phyloP scores from a whole-genome alignment of 1,140 invertebrate species.

The Eciton burchellii region DNA sequence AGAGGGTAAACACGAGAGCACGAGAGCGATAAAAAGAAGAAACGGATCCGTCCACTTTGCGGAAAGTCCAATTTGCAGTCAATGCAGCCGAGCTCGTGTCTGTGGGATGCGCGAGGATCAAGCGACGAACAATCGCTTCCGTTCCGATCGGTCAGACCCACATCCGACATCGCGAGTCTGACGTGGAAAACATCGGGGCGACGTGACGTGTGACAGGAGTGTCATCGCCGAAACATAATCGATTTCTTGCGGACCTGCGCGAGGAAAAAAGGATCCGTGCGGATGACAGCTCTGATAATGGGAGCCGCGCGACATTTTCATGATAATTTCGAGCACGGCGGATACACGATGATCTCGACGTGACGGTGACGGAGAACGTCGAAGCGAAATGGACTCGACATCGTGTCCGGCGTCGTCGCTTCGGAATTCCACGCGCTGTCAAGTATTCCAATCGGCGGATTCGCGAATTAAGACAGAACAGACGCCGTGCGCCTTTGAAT shows the following conservation, averaged over 20 bases:
- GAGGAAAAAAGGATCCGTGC: conserved; percentile 46
- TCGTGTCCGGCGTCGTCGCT: no score
- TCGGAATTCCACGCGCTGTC: no score
- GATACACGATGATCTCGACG: no score
- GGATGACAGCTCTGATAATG: conserved; percentile 45
- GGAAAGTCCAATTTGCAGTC: conserved; percentile 27
- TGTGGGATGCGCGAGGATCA: conserved; percentile 34
- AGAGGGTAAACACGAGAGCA: neutral
- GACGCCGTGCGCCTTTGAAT: no score
- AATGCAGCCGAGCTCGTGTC: conserved; percentile 11
- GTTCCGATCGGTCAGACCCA: neutral
- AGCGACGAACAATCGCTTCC: conserved; percentile 53
- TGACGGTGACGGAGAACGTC: no score
- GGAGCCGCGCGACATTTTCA: neutral
- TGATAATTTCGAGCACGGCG: no score
- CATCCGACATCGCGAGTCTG: conserved; percentile 27
- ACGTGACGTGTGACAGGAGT: conserved; percentile 55
- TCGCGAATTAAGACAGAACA: no score
- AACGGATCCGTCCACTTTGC: neutral
- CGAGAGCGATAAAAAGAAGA: neutral
- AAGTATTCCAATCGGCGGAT: no score
- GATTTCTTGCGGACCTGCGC: conserved; percentile 31
- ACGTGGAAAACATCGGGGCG: conserved; percentile 44
- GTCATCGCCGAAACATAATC: conserved; percentile 54
- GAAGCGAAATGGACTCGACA: no score